phyloP scores from a whole-genome alignment of 1,140 invertebrate genomes.

The Teleopsis dalmanni region DNA sequence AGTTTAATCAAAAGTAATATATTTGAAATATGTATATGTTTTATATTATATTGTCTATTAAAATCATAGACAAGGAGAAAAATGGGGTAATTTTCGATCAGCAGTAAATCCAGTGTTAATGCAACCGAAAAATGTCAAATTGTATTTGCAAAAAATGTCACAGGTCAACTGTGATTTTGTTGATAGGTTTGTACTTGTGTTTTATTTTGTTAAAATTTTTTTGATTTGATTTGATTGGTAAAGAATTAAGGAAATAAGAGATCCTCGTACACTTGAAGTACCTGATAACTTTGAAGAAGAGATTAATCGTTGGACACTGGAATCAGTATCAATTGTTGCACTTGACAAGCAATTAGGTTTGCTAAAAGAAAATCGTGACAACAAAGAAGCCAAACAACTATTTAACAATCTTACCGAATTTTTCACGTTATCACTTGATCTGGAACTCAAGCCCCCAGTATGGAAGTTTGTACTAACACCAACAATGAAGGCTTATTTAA shows the following conservation, averaged over 20 bases:
- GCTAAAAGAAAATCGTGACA: slow-evolving; percentile 32
- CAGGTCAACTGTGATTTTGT: slow-evolving; percentile 35
- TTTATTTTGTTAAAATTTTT: too few relatives aligned
- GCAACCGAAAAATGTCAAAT: slow-evolving; percentile 31
- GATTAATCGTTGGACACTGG: slow-evolving; percentile 61
- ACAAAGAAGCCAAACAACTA: slow-evolving; percentile 46
- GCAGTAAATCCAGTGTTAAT: slow-evolving; percentile 34
- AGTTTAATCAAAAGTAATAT: too few relatives aligned
- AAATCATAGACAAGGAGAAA: slow-evolving; percentile 26
- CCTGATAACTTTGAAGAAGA: slow-evolving; percentile 54
- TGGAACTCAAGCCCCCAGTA: slow-evolving; percentile 56
- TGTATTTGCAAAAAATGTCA: slow-evolving; percentile 33
- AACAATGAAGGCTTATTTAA: slow-evolving; percentile 51
- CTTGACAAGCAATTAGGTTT: slow-evolving; percentile 59
- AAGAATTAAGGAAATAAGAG: slow-evolving; percentile 50
- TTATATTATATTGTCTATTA: slow-evolving; percentile 1
- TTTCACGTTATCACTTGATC: slow-evolving; percentile 29
- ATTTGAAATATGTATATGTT: not conserved
- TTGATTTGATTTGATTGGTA: not conserved
- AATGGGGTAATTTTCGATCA: slow-evolving; percentile 29
- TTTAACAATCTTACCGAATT: slow-evolving; percentile 52
- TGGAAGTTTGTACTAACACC: slow-evolving; percentile 56
- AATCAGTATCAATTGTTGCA: slow-evolving; percentile 62
- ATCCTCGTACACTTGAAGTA: slow-evolving; percentile 50
- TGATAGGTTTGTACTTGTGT: too few relatives aligned